Evolutionary conservation across 2,888 invertebrate species (phyloP).

Genomic region (Pemphredon lugubris): DNA sequence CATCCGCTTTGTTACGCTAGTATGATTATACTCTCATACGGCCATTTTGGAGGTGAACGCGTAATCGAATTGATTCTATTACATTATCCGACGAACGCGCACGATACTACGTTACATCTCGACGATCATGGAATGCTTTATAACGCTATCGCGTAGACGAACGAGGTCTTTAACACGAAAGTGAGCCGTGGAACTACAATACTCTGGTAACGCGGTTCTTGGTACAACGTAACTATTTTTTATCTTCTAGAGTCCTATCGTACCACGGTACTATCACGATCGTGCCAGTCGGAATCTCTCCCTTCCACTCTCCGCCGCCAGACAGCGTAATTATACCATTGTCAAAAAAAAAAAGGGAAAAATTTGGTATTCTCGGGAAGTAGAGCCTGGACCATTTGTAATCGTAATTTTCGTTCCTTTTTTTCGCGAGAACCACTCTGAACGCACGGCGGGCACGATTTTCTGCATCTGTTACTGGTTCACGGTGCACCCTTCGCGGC

Average conservation of each 20-base stretch:
- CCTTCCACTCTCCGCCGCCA: not conserved
- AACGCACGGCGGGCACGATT: constrained; percentile 47
- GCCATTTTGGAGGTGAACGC: not conserved
- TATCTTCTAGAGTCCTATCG: not conserved
- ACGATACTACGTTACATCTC: too few relatives aligned
- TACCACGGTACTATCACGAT: not conserved
- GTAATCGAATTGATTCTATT: not conserved
- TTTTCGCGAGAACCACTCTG: constrained; percentile 4
- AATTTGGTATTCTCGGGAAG: not conserved
- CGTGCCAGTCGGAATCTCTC: not conserved
- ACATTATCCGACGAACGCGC: not conserved
- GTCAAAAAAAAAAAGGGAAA: not conserved
- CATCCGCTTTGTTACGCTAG: not conserved
- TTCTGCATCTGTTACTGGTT: constrained; percentile 57
- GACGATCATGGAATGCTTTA: constrained; percentile 3
- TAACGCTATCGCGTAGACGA: too few relatives aligned
- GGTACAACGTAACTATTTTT: not conserved
- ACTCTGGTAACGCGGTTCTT: not conserved
- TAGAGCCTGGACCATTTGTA: not conserved
- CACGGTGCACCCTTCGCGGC: constrained; percentile 9
- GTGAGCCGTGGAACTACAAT: not conserved
- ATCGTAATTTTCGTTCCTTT: not conserved
- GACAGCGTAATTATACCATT: not conserved
- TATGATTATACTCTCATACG: not conserved
- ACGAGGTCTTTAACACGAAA: too few relatives aligned